A percentile compares a stretch with the other conserved stretches of the same genome.
phyloP scores from a whole-genome alignment of 1,140 invertebrate species.

The Magallana gigas region DNA sequence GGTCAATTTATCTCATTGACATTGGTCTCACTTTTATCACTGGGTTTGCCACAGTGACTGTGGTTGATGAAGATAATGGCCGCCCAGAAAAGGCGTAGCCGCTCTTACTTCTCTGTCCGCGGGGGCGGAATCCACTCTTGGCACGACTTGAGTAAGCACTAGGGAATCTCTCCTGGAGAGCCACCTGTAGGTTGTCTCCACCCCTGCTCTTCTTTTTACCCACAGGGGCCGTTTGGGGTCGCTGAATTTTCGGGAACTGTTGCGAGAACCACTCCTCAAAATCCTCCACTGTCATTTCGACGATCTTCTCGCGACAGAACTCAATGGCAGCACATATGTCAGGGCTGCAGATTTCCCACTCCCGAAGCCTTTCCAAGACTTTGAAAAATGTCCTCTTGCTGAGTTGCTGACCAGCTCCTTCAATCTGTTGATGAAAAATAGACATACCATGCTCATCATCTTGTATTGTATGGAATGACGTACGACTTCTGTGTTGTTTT shows the following conservation, averaged over 20 bases:
- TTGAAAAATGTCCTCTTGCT: slow-evolving; percentile 76
- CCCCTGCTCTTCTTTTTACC: slow-evolving; percentile 42
- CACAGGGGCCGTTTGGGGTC: slow-evolving; percentile 74
- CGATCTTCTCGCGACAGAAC: slow-evolving; percentile 77
- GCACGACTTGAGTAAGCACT: slow-evolving; percentile 1
- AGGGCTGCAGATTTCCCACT: slow-evolving; percentile 79
- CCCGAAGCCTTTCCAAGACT: slow-evolving; percentile 71
- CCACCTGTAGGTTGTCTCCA: not conserved
- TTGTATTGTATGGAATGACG: no score
- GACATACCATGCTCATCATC: not conserved
- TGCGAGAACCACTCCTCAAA: slow-evolving; percentile 78
- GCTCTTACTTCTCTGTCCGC: slow-evolving; percentile 17
- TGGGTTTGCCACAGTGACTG: slow-evolving; percentile 29
- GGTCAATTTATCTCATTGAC: slow-evolving; percentile 15
- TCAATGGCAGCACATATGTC: slow-evolving; percentile 78
- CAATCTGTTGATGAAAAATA: slow-evolving; percentile 66
- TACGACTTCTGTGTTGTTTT: no score
- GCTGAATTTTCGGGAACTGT: slow-evolving; percentile 72
- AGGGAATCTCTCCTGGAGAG: not conserved
- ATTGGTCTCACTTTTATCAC: slow-evolving; percentile 6
- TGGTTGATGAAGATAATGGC: slow-evolving; percentile 24
- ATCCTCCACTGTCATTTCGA: slow-evolving; percentile 77
- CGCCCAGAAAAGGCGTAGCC: slow-evolving; percentile 32
- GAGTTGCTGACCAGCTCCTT: slow-evolving; percentile 72
- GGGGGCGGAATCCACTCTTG: slow-evolving; percentile 6